These are phyloP conservation scores for Lapara coniferarum DNA, from an alignment of 2,888 invertebrate genomes.

Conservation along the genomic window DNA sequence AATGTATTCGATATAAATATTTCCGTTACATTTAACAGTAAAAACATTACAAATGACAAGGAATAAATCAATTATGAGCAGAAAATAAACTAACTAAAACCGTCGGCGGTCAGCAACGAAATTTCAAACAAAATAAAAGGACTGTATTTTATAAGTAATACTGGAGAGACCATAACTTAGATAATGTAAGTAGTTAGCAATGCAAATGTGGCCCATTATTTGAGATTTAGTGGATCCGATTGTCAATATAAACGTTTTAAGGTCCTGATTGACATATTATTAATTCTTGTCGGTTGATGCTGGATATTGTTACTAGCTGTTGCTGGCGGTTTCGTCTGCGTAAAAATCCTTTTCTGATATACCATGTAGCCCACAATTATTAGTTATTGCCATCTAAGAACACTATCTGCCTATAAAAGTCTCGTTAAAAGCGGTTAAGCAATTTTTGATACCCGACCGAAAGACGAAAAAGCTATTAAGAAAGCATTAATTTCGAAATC, in stretches of 20 bases:
- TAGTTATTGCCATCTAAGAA: too few species aligned
- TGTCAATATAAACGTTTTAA: not conserved
- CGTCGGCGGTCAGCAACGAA: slow-evolving; percentile 20
- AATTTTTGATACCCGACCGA: too few species aligned
- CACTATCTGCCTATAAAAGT: too few species aligned
- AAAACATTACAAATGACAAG: too few species aligned
- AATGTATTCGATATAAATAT: not conserved
- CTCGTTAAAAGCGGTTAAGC: too few species aligned
- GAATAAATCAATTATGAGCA: slow-evolving; percentile 1
- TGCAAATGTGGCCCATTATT: slow-evolving; percentile 26
- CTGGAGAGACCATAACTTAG: slow-evolving; percentile 20
- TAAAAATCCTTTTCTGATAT: too few species aligned
- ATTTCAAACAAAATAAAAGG: slow-evolving; percentile 16
- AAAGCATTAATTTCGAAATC: too few species aligned
- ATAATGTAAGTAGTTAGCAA: slow-evolving; percentile 9
- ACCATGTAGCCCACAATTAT: too few species aligned
- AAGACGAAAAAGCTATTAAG: too few species aligned
- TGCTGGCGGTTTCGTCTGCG: too few species aligned
- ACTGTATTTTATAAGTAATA: slow-evolving; percentile 23
- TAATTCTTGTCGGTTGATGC: too few species aligned
- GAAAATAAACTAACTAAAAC: slow-evolving; percentile 12
- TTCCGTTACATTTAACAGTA: not conserved
- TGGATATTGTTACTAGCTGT: too few species aligned
- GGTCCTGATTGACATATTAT: not conserved
- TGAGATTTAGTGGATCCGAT: slow-evolving; percentile 17